Evolutionary conservation across 1,140 invertebrate species (phyloP), one percentile per base, ranked within the genome.

Genomic region (Venustaconcha ellipsiformis): DNA sequence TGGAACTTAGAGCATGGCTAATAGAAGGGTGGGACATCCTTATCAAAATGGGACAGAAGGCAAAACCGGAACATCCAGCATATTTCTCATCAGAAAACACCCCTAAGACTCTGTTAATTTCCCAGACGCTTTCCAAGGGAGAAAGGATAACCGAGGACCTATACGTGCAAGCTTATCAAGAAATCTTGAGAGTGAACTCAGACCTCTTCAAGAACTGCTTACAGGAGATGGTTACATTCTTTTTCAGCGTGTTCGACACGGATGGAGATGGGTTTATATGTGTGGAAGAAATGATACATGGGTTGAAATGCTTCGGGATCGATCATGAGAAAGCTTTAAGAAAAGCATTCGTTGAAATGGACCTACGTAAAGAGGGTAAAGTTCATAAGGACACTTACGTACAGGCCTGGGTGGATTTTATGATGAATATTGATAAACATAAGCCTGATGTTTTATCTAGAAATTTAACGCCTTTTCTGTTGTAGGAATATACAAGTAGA

Each of bases 241-340:
- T 80, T 30, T 76, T 80, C 64, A 66, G 77, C 18, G 62, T 80
- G 4, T 80, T 80, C 62, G 78, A 80, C 57, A 60, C 62, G 37
- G 62, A 80, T 66, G 59, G 67, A 66, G 74, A 76, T 56, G 74
- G 74, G 2, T 77, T 30, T 17, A 67, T 80, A 20, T 60, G 65
- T 13, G 69, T 57, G 13, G 75, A 80, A 11, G 74, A 76, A n/a
- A 20, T 77, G 57, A 63, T 70, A 8, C 30, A 62, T 18, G 78
- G 74, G 5, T 17, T 76, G 62, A 55, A 37, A 56, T 80, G 78
- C 64, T 80, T 80, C 20, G 78, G 78, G 14, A 69, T 76, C 56
- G 63, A 63, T 23, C 67, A 80, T 63, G 37, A 57, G 15, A 62
- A 80, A 57, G 62, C 58, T 3, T 67, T 77, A 1, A 64, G 70